A percentile compares a stretch with the other conserved stretches of the same genome.
These are phyloP conservation scores for Acromyrmex echinatior DNA, from an alignment of 1,140 invertebrate species.

Conservation along the genomic window DNA sequence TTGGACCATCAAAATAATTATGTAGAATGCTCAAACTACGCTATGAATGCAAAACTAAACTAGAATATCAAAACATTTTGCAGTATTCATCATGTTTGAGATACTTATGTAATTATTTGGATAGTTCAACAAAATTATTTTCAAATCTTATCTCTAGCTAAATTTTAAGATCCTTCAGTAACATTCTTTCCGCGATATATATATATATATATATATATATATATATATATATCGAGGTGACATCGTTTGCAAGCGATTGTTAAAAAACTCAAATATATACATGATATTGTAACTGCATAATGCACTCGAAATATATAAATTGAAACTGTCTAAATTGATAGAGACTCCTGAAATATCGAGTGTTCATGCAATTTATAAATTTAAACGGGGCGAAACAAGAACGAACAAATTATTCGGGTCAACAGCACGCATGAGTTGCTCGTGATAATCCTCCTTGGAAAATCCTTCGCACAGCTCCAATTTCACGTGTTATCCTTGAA, in stretches of 20 bases:
- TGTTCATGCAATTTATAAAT: neutral
- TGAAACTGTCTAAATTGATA: neutral
- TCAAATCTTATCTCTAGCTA: too few species aligned
- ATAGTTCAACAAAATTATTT: too few species aligned
- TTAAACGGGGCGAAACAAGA: neutral
- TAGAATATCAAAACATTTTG: too few species aligned
- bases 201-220: neutral
- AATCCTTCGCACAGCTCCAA: constrained; percentile 47
- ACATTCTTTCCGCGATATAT: too few species aligned
- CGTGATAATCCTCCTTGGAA: constrained; percentile 45
- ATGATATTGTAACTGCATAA: constrained; percentile 6
- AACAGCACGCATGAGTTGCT: constrained; percentile 31
- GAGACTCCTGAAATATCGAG: neutral
- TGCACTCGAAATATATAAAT: neutral
- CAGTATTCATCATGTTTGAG: too few species aligned
- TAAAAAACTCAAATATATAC: neutral
- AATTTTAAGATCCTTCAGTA: too few species aligned
- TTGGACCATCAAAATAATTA: too few species aligned
- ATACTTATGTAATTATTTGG: too few species aligned
- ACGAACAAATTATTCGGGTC: constrained; percentile 27
- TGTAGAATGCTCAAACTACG: too few species aligned
- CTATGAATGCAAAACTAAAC: too few species aligned
- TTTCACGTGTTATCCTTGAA: constrained; percentile 46
- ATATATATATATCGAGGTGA: neutral
- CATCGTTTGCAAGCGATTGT: neutral